Evolutionary conservation across 2,888 invertebrate genomes (phyloP).

Genomic region (Apotomis turbidana): DNA sequence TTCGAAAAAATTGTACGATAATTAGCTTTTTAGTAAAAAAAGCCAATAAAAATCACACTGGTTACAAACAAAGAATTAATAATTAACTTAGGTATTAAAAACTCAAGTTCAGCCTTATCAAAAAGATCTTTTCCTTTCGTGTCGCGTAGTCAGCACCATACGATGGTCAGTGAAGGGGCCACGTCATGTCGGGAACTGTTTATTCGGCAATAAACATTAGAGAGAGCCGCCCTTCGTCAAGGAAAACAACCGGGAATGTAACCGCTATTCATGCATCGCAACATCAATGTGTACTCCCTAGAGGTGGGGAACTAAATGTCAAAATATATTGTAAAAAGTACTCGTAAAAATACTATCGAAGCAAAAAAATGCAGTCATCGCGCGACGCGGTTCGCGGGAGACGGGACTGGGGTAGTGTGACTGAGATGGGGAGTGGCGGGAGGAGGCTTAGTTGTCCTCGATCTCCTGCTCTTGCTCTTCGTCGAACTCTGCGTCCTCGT

Average conservation of each 20-base stretch:
- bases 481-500: conserved; percentile 92
- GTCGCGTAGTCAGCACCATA: conserved; percentile 70
- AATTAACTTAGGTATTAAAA: conserved; percentile 79
- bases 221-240: conserved; percentile 75
- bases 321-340: conserved; percentile 66
- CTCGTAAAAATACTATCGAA: conserved; percentile 53
- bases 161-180: conserved; percentile 69
- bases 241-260: conserved; percentile 80
- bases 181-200: conserved; percentile 69
- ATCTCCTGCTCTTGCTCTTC: conserved; percentile 90
- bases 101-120: conserved; percentile 82
- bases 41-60: conserved; percentile 74
- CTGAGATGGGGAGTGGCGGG: conserved; percentile 40
- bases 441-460: conserved; percentile 82
- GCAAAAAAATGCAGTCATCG: conserved; percentile 59
- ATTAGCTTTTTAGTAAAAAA: conserved; percentile 69
- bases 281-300: conserved; percentile 63
- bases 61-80: conserved; percentile 74
- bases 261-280: conserved; percentile 59
- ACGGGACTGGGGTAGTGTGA: conserved; percentile 48
- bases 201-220: conserved; percentile 72
- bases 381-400: conserved; percentile 51
- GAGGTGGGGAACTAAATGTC: conserved; percentile 57
- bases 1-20: conserved; percentile 78
- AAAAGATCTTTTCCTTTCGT: conserved; percentile 80